These are phyloP conservation scores for Phrynocephalus forsythii DNA, from an alignment of 2,797 vertebrate genomes.

Conservation along the genomic window DNA sequence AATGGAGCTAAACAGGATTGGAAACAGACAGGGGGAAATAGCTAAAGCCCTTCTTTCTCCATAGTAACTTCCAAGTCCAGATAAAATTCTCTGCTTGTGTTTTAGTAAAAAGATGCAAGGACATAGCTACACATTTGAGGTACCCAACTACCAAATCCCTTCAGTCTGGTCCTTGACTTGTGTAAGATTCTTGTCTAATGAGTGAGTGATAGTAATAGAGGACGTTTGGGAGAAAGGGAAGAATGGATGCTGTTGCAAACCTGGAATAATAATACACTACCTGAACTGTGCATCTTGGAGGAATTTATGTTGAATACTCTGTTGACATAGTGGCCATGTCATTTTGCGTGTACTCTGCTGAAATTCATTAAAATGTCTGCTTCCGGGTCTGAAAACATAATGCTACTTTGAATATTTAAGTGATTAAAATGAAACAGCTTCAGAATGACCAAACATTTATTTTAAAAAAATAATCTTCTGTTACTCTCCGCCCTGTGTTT, in stretches of 20 bases:
- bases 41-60: neutral
- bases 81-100: neutral
- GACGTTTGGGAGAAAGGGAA: neutral
- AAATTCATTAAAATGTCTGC: constrained; percentile 34
- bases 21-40: too few relatives aligned
- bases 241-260: neutral
- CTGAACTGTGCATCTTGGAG: neutral
- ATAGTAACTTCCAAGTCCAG: neutral
- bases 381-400: constrained; percentile 29
- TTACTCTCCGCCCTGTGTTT: constrained; percentile 51
- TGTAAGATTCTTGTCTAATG: neutral
- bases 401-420: constrained; percentile 28
- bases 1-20: neutral
- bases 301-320: neutral
- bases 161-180: neutral
- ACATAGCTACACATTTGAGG: neutral
- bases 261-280: neutral
- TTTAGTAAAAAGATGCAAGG: neutral
- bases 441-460: constrained; percentile 4
- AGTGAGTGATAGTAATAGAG: neutral
- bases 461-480: constrained; percentile 40
- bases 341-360: neutral
- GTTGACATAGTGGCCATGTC: neutral
- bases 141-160: neutral
- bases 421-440: constrained; percentile 40